Percentiles rank a stretch among this genome's conserved stretches.
Conservation (phyloP, 2,888 invertebrate genomes). For the Agrotis segetum region DNA sequence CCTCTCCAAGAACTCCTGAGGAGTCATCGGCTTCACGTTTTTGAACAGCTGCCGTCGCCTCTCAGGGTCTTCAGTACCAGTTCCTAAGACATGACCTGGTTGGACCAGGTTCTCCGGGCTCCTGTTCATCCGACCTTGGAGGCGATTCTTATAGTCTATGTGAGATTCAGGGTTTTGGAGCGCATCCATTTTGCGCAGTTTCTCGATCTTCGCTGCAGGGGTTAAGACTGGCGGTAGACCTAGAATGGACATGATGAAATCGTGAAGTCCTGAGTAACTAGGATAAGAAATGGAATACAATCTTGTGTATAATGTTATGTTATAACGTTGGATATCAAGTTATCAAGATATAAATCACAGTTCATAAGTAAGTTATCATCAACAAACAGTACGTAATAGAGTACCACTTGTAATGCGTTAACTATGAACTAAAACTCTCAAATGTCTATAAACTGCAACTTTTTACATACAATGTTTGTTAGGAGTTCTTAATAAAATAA, state of each 20-base stretch:
- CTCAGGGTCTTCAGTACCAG: constrained; percentile 34
- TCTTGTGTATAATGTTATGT: neutral
- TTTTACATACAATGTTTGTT: no score
- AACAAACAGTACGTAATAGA: neutral
- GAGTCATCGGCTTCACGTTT: constrained; percentile 82
- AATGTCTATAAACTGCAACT: neutral
- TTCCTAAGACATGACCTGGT: constrained; percentile 38
- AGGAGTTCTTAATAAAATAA: neutral
- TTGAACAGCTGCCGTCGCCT: constrained; percentile 64
- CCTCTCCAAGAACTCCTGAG: constrained; percentile 79
- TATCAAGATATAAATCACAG: no score
- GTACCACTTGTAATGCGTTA: no score
- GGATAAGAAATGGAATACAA: neutral
- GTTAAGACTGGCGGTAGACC: constrained; percentile 85
- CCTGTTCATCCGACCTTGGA: constrained; percentile 69
- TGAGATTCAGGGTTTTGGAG: constrained; percentile 75
- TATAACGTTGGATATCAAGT: no score
- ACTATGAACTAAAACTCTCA: no score
- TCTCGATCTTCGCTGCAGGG: constrained; percentile 84
- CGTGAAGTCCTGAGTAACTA: neutral
- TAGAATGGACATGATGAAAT: constrained; percentile 56
- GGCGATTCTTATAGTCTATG: constrained; percentile 66
- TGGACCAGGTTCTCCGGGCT: constrained; percentile 39
- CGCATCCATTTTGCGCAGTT: constrained; percentile 87
- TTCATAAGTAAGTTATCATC: neutral